Base-by-base conservation (phyloP, 2,797 vertebrate species). In the Hydrophis major region DNA sequence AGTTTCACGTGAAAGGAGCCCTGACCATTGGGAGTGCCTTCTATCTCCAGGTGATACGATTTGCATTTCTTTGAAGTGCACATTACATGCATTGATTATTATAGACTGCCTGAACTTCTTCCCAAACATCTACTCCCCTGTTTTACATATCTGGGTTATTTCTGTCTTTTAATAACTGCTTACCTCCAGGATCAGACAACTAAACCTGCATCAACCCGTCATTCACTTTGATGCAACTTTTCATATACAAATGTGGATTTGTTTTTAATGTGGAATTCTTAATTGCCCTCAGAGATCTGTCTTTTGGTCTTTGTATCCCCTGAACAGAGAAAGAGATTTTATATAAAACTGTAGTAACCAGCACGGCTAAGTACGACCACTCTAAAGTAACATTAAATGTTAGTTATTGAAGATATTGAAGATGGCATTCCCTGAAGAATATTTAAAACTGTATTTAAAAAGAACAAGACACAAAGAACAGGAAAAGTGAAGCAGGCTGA, bases 171-270 rank as follows among this genome's bases (percentile, higher is more conserved):
- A 50, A 27, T 50, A 18, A 47, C 27, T 89, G 42, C 42, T 89
- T 89, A 27, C 42, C 25, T 28, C 61, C 14, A 89, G 55, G 56
- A 57, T 57, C 55, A 88, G 42, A 50, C 42, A 63, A 50, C 22
- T 63, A 42, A 42, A 13, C 16, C 53, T n/a, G 13, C 83, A 94
- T 74, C 13, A 93, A 93, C 53, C 59, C 11, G 61, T 69, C 42
- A 83, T 93, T 7, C 18, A 50, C 3, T 92, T 88, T 93, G 1
- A 42, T 87, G 55, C 89, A 86, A 90, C 93, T 91, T 93, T 91
- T 53, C 93, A 88, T 22, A 25, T 91, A 3, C 3, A 50, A 93
- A 28, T 93, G 91, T 61, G 91, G 47, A 7, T 37, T 53, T 2
- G 13, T 63, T 86, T 60, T 63, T 42, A 6, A 28, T 57, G 63